phyloP scores from a whole-genome alignment of 2,113 vertebrate species.

The Planiliza haematocheilus region DNA sequence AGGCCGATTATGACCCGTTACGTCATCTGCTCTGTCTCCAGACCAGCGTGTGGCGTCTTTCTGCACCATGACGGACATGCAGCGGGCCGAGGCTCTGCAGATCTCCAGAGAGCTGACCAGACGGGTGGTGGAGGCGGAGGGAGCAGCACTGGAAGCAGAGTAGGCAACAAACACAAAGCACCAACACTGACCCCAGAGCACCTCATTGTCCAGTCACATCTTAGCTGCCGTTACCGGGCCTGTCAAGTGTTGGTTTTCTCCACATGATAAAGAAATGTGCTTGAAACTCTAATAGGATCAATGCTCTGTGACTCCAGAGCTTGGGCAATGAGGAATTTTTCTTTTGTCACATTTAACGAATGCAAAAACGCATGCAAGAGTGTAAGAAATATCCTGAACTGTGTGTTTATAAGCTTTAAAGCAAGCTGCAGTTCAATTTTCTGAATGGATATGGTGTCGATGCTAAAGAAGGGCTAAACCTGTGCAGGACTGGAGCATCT shows the following conservation, averaged over 20 bases:
- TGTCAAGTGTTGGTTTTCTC: conserved; percentile 1
- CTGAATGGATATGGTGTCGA: not conserved
- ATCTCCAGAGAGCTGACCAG: conserved; percentile 87
- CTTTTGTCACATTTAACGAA: not conserved
- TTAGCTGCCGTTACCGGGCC: not conserved
- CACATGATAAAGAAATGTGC: conserved; percentile 12
- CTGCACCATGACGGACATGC: conserved; percentile 93
- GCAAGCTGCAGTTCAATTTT: not conserved
- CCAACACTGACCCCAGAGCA: not conserved
- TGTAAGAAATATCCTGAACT: not conserved
- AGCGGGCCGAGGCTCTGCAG: conserved; percentile 87
- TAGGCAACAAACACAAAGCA: conserved; percentile 57
- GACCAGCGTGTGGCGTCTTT: conserved; percentile 95
- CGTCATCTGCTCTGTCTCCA: conserved; percentile 71
- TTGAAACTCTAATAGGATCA: not conserved
- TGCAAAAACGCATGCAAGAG: not conserved
- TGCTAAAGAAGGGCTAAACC: not conserved
- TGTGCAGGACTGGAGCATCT: no score
- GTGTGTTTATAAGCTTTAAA: not conserved
- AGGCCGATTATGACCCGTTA: conserved; percentile 28
- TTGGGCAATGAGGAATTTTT: not conserved
- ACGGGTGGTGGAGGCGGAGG: conserved; percentile 85
- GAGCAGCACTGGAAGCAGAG: conserved; percentile 86
- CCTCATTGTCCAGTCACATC: conserved; percentile 4
- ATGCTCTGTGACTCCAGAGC: not conserved